Evolutionary conservation across 1,140 invertebrate genomes (phyloP), one percentile per base, ranked within the genome.

Genomic region (Drosophila sp.): DNA sequence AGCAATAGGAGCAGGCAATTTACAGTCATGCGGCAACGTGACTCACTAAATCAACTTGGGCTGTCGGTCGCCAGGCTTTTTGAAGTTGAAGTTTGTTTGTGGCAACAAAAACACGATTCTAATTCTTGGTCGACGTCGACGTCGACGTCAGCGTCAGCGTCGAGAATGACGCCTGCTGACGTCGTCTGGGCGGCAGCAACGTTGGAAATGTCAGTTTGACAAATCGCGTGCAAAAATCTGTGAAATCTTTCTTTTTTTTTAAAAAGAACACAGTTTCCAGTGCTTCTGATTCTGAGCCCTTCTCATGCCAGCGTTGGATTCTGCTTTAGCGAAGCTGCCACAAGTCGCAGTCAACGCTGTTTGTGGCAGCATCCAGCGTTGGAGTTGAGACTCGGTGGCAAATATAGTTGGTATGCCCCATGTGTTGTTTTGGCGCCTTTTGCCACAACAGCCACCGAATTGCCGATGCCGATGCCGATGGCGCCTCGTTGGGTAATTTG

Each of bases 221-320:
- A 90, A 90, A 90, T 87, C 83, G 82, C 82, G 73, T 74, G 78
- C 77, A 84, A 81, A 90, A 90, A 90, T 90, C 78, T 89, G 83
- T 62, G 53, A 79, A 72, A 84, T 90, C 82, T 86, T 65, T 50
- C 36, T 58, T 18, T 16, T 13, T 50, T 34, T 70, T 13, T 70
- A n/a, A n/a, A n/a, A n/a, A 13, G 43, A 29, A 32, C 32, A 16
- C 16, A 51, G 43, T 74, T 69, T 50, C 69, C 67, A 73, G 69
- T 54, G 64, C 27, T 72, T 61, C 54, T 72, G 53, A 34, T 48
- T 50, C 58, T 36, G 58, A 11, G 40, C 25, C 43, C 11, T 18
- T n/a, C 4, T 21, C 21, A 4, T n/a, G 21, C 21, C 1, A 57
- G 51, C 38, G 32, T 58, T 59, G 45, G 57, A 48, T 59, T 65